Conservation (phyloP, 2,888 invertebrate genomes). For the Cyclophora albipunctata region DNA sequence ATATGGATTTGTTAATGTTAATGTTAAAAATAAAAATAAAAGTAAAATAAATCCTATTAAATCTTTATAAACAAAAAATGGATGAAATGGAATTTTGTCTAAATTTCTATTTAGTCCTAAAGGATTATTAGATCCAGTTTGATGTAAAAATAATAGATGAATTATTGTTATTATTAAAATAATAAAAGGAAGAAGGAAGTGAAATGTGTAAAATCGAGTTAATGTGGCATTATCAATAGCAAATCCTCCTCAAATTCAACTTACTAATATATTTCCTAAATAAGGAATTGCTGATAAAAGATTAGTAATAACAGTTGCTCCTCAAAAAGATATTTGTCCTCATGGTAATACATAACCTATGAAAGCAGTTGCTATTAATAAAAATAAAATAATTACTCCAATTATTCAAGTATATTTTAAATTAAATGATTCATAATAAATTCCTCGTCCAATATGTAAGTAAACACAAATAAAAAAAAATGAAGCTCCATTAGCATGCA, state of each 20-base stretch:
- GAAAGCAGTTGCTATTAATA: conserved; percentile 83
- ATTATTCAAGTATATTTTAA: conserved; percentile 77
- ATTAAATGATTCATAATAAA: conserved; percentile 66
- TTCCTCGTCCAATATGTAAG: conserved; percentile 80
- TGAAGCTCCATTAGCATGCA: conserved; percentile 83
- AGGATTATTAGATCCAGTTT: conserved; percentile 80
- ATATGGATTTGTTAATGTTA: conserved; percentile 75
- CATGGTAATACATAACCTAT: conserved; percentile 86
- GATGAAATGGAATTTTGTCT: conserved; percentile 82
- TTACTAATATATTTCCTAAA: conserved; percentile 77
- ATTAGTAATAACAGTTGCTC: conserved; percentile 87
- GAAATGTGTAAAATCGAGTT: conserved; percentile 85
- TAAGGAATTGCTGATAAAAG: conserved; percentile 82
- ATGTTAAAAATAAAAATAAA: conserved; percentile 63
- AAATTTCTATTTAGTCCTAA: conserved; percentile 78
- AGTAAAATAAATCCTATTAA: conserved; percentile 76
- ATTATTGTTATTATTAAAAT: conserved; percentile 76
- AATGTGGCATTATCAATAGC: conserved; percentile 83
- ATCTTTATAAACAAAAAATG: conserved; percentile 80
- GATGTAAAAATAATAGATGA: conserved; percentile 80
- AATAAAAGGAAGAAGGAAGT: conserved; percentile 83
- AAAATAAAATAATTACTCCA: conserved; percentile 79
- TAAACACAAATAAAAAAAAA: conserved; percentile 83
- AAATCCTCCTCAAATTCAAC: conserved; percentile 86
- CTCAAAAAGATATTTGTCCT: conserved; percentile 89